Conservation (phyloP, 2,888 invertebrate species). For the Dione vanillae region DNA sequence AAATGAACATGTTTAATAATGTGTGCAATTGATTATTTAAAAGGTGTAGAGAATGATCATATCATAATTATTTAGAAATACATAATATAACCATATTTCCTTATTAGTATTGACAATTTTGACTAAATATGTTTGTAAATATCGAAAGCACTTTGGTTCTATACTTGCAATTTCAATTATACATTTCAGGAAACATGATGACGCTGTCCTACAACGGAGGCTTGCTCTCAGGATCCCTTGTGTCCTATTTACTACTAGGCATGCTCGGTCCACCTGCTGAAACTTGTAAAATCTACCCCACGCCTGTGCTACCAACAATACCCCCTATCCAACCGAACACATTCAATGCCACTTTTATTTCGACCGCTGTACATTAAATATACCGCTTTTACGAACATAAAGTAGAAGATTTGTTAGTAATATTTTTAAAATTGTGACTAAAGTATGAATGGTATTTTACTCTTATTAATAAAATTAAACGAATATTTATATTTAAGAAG, state of each 20-base stretch:
- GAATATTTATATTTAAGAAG: not conserved
- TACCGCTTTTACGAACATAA: not conserved
- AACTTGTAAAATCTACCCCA: slow-evolving; percentile 78
- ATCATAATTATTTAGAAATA: no score
- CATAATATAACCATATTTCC: no score
- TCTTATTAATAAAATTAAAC: not conserved
- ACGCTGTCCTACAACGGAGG: slow-evolving; percentile 95
- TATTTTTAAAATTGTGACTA: not conserved
- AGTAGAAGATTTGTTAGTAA: not conserved
- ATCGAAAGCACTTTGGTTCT: no score
- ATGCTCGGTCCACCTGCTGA: slow-evolving; percentile 83
- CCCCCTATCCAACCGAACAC: slow-evolving; percentile 58
- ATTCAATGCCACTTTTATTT: slow-evolving; percentile 48
- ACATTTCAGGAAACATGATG: slow-evolving; percentile 93
- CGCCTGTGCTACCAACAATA: slow-evolving; percentile 66
- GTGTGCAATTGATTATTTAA: no score
- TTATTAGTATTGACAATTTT: no score
- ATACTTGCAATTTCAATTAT: not conserved
- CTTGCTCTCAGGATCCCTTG: slow-evolving; percentile 91
- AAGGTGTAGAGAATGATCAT: no score
- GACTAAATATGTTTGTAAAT: no score
- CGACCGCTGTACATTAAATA: slow-evolving; percentile 48
- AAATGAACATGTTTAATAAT: no score
- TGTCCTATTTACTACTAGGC: slow-evolving; percentile 91
- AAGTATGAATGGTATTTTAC: not conserved